Evolutionary conservation across 2,797 vertebrate species (phyloP), one percentile per base, ranked within the genome.

Genomic region (Dendrocincla tyrannina): DNA sequence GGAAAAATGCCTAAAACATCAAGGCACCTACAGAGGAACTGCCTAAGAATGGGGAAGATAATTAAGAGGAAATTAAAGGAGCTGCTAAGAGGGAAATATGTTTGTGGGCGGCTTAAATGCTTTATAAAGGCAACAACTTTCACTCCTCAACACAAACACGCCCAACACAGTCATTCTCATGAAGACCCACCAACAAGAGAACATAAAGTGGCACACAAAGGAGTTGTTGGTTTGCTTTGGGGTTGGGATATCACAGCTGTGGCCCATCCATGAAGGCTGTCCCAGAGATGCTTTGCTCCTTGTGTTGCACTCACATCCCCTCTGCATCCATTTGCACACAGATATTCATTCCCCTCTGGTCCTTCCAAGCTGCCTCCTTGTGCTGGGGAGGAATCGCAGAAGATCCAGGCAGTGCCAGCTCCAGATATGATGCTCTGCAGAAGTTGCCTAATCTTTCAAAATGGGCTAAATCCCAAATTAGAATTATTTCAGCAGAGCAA

Each of bases 41-140:
- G 85, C 75, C 64, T 92, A 70, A 88, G 84, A 88, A 81, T 0
- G 30, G 95, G 91, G 76, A 83, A 85, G 79, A n/a, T 92, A 95
- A 94, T 95, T 95, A 91, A 84, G 94, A 95, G 76, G 82, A 95
- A 95, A 94, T 95, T 85, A 95, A 94, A 94, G 76, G 73, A 88
- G 76, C 85, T 84, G 66, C 85, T 90, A 56, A 86, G 74, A 90
- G 76, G 46, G 69, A 55, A 91, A 68, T 73, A 53, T 39, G 49
- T 78, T 91, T 88, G 94, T 91, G 80, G 91, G 91, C 0, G n/a
- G 64, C 79, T 92, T 64, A 58, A 27, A 64, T 74, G 60, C 66
- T 92, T 93, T 80, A 74, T 80, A 74, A 90, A 86, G 80, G 74
- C 72, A 95, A 25, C 67, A 76, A 30, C 73, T 75, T 95, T 83